Percentiles rank a stretch among this genome's conserved stretches.
Evolutionary conservation across 2,797 vertebrate genomes (phyloP).

Genomic region (Hemitrygon akajei): DNA sequence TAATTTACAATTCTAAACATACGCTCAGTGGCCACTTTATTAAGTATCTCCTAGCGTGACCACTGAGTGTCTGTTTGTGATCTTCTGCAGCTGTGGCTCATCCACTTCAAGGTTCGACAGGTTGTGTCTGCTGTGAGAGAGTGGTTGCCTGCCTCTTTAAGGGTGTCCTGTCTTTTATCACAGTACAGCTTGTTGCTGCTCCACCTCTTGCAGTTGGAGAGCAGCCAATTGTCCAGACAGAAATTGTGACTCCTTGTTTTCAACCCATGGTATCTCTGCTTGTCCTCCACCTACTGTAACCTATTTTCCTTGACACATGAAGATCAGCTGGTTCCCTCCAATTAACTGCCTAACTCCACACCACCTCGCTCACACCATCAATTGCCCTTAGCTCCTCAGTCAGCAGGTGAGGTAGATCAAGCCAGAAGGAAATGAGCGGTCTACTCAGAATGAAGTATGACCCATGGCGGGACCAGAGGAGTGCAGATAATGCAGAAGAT

Average conservation of each 20-base stretch:
- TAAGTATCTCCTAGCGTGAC: too few relatives aligned
- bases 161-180: not conserved
- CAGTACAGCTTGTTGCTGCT: not conserved
- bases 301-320: not conserved
- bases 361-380: not conserved
- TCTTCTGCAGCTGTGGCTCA: too few relatives aligned
- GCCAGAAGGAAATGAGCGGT: not conserved
- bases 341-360: not conserved
- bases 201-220: not conserved
- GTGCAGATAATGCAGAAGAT: not conserved
- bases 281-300: not conserved
- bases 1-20: conserved; percentile 9
- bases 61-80: too few relatives aligned
- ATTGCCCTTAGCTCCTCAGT: too few relatives aligned
- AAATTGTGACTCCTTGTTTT: not conserved
- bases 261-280: not conserved
- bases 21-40: too few relatives aligned
- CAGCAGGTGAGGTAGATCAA: not conserved
- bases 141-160: not conserved
- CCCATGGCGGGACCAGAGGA: not conserved
- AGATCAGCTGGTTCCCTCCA: not conserved
- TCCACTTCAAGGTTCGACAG: not conserved
- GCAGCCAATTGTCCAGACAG: not conserved
- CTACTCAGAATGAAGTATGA: not conserved
- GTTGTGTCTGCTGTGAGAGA: not conserved